Evolutionary conservation across 2,797 vertebrate genomes (phyloP).

Genomic region (Toxotes lorentzi): DNA sequence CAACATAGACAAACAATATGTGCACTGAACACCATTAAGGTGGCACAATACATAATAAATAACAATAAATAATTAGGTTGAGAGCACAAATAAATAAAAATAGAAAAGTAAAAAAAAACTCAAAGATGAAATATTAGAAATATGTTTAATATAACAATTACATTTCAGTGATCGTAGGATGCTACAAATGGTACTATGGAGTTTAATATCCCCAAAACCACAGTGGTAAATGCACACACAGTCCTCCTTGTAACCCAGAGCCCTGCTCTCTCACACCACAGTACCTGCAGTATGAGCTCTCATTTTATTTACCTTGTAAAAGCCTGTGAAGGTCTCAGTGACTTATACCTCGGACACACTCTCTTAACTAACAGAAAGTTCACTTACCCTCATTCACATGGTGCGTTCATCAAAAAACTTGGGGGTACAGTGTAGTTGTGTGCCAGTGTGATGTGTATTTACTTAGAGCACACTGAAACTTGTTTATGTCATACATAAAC

Average conservation of each 20-base stretch:
- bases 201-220: not conserved
- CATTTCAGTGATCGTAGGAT: not conserved
- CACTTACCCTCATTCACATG: not conserved
- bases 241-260: constrained; percentile 44
- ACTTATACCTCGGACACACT: not conserved
- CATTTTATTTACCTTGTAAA: constrained; percentile 63
- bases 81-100: not conserved
- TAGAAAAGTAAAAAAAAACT: not conserved
- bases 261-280: constrained; percentile 34
- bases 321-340: constrained; percentile 26
- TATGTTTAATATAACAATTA: not conserved
- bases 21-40: not conserved
- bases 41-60: not conserved
- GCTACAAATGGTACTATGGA: not conserved
- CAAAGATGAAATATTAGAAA: not conserved
- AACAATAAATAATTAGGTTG: not conserved
- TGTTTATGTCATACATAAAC: not conserved
- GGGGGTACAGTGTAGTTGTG: not conserved
- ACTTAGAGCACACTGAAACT: not conserved
- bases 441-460: not conserved
- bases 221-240: constrained; percentile 50
- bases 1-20: not conserved
- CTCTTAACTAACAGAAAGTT: constrained; percentile 3
- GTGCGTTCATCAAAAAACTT: not conserved
- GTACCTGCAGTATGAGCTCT: constrained; percentile 30